Base-by-base conservation (phyloP, 2,113 vertebrate genomes). In the Crotophaga sulcirostris region DNA sequence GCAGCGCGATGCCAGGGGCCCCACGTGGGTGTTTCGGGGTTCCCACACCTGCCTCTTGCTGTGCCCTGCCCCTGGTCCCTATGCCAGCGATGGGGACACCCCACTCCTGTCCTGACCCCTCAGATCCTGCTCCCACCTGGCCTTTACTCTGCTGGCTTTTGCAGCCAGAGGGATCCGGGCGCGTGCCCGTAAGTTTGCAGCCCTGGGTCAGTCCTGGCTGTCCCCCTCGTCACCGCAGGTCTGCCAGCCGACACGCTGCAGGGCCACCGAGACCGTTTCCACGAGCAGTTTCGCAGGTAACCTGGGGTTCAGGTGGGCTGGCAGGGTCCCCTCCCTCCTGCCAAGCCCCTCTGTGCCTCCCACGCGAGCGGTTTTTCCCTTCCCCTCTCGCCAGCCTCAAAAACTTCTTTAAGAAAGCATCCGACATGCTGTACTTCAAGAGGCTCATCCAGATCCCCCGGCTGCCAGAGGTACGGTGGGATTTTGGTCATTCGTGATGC, bases 341-440 rank as follows among this genome's bases (percentile, higher is more conserved):
- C 75, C 47, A 4, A 51, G 7, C 18, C 23, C 26, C 7, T 52
- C 8, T 2, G n/a, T 1, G 4, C 63, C 18, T 51, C 19, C 55
- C 8, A 16, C 11, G 12, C 16, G 3, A 95, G 31, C 6, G 0
- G 2, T 26, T 36, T 77, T 40, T 10, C 62, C 42, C 56, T 28
- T 14, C 20, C 20, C 33, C 54, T 10, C 11, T 58, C 60, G 74
- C 8, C 94, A 99, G 99, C 97, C 98, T 99, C 67, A 99, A 99
- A 91, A 98, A 97, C 83, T 99, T 99, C 98, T 99, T 99, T 93
- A 99, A 99, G 94, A 98, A 98, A 95, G 98, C 99, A 13, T 98
- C 99, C 0, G 99, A 99, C 97, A 99, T 99, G 99, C 70, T 99
- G 70, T 99, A 98, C 95, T 99, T 99, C 97, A 99, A 99, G 97